Percentiles rank a stretch among this genome's conserved stretches.
phyloP scores from a whole-genome alignment of 1,140 invertebrate species.

The Euwallacea similis region DNA sequence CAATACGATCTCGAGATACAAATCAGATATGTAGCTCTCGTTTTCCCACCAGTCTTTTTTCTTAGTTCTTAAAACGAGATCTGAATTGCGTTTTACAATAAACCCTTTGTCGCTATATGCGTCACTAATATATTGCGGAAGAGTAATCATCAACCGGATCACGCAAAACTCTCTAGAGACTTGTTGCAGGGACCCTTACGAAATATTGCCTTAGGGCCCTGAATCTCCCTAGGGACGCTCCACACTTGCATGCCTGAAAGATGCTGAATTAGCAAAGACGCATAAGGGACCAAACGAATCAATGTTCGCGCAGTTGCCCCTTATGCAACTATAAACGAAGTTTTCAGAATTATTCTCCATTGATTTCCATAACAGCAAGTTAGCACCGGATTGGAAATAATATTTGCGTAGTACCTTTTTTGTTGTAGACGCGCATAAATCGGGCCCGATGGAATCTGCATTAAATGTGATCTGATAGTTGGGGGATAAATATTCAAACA shows the following conservation, averaged over 20 bases:
- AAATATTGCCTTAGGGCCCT: constrained; percentile 18
- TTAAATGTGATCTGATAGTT: background rate
- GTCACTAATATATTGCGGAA: constrained; percentile 15
- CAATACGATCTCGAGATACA: background rate
- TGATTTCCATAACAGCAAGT: no score
- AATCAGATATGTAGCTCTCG: background rate
- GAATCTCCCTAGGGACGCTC: constrained; percentile 5
- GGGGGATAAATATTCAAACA: constrained; percentile 1
- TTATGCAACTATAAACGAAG: no score
- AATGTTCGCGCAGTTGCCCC: no score
- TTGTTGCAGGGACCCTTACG: constrained; percentile 26
- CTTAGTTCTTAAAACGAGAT: background rate
- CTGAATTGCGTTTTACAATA: no score
- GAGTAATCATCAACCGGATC: constrained; percentile 17
- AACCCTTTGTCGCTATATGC: no score
- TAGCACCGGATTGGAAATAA: no score
- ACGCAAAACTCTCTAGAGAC: constrained; percentile 16
- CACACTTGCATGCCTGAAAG: constrained; percentile 18
- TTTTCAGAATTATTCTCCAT: no score
- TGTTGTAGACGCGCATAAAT: background rate
- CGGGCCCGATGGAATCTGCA: background rate
- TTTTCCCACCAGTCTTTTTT: background rate
- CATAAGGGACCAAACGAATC: no score
- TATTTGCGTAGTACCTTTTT: no score
- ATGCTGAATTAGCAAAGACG: constrained; percentile 7